Base-by-base conservation (phyloP, 2,888 invertebrate species). In the Ectobius pallidus region DNA sequence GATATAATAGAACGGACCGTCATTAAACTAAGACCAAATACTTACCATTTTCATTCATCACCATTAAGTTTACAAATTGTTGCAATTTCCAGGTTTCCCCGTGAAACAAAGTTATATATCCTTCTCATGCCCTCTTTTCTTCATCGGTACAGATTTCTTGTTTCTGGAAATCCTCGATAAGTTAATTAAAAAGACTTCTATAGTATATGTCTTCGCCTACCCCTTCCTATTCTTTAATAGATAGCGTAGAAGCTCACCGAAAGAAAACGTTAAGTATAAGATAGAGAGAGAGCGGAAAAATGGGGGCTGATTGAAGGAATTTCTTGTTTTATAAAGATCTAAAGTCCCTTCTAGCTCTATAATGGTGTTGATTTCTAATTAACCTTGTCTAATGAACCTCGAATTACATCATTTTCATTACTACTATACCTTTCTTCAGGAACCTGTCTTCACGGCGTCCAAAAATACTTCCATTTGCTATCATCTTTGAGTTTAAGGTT, bases 281-380 rank as follows among this genome's bases (percentile, higher is more conserved):
- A n/a, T n/a, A n/a, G n/a, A n/a, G n/a, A 69, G 46, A 46, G 32
- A n/a, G 42, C 32, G 20, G 22, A 67, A 73, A 69, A 34, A 74
- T 72, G 71, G 58, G 44, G 49, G 42, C 32, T 65, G 65, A 69
- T 69, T 52, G 72, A 69, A 42, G 25, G 70, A 74, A 71, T 74
- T 71, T 65, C 75, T 75, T 73, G 73, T 72, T 75, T 70, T 75
- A 71, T 71, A 76, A 74, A 69, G 67, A 65, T 73, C n/a, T n/a
- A n/a, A n/a, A n/a, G n/a, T n/a, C n/a, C 71, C 74, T 74, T 58
- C 52, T 61, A 73, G 76, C 68, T 71, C 71, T 58, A 71, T 76
- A 77, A 63, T 78, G 77, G 79, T 80, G 81, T 80, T 79, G 81
- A 81, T 81, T 81, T 80, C 80, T 80, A 81, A 81, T 81, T 81